Evolutionary conservation across 92 coral and sea anemone genomes (phyloP), one percentile per base, ranked within the genome.

Genomic region (Scolanthus callimorphus): DNA sequence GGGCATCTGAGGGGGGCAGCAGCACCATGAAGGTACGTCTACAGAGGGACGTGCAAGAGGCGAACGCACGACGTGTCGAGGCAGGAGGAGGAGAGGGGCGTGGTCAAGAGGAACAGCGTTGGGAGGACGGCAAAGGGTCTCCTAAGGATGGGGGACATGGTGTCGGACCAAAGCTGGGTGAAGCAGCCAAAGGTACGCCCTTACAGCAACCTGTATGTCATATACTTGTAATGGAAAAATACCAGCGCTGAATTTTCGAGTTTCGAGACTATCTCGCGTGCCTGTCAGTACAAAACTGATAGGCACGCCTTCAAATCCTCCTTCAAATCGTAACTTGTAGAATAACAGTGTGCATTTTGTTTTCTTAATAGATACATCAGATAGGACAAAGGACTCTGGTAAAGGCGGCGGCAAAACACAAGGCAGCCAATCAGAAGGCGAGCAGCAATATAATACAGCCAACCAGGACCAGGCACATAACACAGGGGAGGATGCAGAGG

Each of bases 1-100:
- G 15, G 43, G 43, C 43, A n/a, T n/a, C n/a, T n/a, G n/a, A n/a
- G 43, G 43, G 43, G 15, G 43, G 9, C 43, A 21, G 19, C 12
- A 20, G 19, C 52, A 21, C 8, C 19, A 10, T 46, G 23, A 46
- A 20, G 23, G 8, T 21, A 4, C 4, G 52, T 4, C 52, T 46
- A 21, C 52, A 46, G 52, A 9, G 52, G 17, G 52, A 46, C 17
- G 52, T 46, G 8, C 41, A 34, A 15, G 41, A 34, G 41, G 41
- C 41, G 6, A 34, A 15, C 6, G 8, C 8, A 15, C 6, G 15
- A 6, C 8, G 8, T 15, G 41, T 34, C 41, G 41, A 34, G 41
- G 41, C 6, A 34, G 41, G 15, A 34, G 41, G 41, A 15, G 41
- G 8, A 15, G 6, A 6, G 8, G 41, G 41, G 41, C 6, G 41